Evolutionary conservation across 1,140 invertebrate genomes (phyloP).

Genomic region (Nylanderia fulva): DNA sequence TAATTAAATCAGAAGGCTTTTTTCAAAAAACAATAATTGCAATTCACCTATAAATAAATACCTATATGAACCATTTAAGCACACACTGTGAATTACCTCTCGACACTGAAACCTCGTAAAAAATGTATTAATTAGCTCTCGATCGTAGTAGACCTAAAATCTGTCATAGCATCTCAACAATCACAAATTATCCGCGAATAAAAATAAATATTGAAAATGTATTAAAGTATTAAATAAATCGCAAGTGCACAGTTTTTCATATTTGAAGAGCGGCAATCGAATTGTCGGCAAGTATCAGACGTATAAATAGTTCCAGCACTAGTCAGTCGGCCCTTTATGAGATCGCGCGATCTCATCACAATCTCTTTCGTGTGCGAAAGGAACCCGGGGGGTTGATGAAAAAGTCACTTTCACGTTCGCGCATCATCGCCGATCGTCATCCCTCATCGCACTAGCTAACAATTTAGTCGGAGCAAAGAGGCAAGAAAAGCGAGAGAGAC

Average conservation of each 20-base stretch:
- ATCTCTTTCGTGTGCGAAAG: background rate
- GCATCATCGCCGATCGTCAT: background rate
- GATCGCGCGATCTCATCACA: background rate
- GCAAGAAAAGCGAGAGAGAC: slow-evolving; percentile 29
- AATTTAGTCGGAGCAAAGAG: slow-evolving; percentile 6
- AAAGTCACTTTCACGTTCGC: slow-evolving; percentile 55
- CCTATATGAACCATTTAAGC: background rate
- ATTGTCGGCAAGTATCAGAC: too few relatives aligned
- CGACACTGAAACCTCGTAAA: background rate
- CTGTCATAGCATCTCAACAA: background rate
- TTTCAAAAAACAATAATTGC: background rate
- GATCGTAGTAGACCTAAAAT: background rate
- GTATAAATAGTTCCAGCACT: background rate
- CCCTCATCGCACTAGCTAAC: slow-evolving; percentile 15
- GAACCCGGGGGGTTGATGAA: too few relatives aligned
- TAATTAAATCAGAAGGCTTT: background rate
- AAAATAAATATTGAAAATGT: background rate
- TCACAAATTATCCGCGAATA: background rate
- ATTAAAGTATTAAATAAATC: background rate
- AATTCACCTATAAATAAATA: background rate
- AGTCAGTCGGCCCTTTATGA: background rate
- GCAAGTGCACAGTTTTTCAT: background rate
- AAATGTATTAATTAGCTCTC: background rate
- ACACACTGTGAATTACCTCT: background rate
- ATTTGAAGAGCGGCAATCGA: background rate